A percentile compares a stretch with the other conserved stretches of the same genome.
phyloP scores from a whole-genome alignment of 2,113 vertebrate species.

The Cavia porcellus region DNA sequence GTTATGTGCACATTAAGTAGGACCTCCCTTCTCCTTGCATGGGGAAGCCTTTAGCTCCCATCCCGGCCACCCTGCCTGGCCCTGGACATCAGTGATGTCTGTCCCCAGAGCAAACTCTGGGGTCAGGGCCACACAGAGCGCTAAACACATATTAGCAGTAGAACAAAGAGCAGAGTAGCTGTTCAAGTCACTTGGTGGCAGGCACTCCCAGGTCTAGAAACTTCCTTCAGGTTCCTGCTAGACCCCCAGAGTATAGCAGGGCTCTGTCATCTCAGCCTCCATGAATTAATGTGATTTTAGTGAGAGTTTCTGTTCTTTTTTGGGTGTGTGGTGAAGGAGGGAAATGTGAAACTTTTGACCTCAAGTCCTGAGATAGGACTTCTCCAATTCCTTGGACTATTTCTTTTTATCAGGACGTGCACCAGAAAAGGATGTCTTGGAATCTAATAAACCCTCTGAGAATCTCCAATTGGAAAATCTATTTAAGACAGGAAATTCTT shows the following conservation, averaged over 20 bases:
- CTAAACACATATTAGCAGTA: not conserved
- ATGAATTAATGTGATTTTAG: not conserved
- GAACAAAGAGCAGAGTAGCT: not conserved
- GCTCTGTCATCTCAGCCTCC: not conserved
- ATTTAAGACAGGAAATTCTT: slow-evolving; percentile 18
- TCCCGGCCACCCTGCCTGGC: accelerated
- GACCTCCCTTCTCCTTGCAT: not conserved
- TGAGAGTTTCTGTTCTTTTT: not conserved
- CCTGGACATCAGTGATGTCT: not conserved
- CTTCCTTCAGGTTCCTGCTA: not conserved
- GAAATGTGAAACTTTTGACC: not conserved
- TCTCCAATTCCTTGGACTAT: not conserved
- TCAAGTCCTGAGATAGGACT: not conserved
- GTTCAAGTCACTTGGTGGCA: not conserved
- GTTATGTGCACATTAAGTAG: accelerated
- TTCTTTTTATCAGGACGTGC: not conserved
- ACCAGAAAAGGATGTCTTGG: not conserved
- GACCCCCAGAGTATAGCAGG: not conserved
- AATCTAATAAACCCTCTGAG: not conserved
- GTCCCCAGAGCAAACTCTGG: not conserved
- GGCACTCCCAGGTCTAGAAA: not conserved
- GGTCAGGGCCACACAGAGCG: not conserved
- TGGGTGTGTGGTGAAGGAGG: not conserved
- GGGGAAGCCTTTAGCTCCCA: too few species aligned
- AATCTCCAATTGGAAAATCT: slow-evolving; percentile 23